phyloP scores from a whole-genome alignment of 1,140 invertebrate species.

The Camponotus vicinus region DNA sequence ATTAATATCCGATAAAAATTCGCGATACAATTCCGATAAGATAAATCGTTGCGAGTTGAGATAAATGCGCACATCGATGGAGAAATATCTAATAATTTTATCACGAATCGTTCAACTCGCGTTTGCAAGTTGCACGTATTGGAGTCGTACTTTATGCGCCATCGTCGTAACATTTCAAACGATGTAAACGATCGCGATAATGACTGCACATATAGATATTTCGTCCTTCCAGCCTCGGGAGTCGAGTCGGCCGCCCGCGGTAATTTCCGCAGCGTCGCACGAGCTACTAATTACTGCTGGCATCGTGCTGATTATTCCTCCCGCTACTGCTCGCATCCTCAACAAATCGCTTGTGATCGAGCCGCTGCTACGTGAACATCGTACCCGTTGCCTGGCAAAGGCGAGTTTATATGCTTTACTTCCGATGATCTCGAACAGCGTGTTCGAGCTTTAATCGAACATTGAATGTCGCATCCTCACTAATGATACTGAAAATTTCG shows the following conservation, averaged over 20 bases:
- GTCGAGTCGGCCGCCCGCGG: constrained; percentile 31
- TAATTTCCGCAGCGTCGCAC: constrained; percentile 73
- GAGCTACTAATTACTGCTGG: constrained; percentile 77
- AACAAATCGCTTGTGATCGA: constrained; percentile 59
- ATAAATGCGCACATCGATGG: neutral
- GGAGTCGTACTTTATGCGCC: constrained; percentile 27
- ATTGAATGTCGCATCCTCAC: neutral
- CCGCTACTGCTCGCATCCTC: constrained; percentile 45
- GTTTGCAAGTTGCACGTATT: constrained; percentile 23
- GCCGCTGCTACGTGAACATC: constrained; percentile 23
- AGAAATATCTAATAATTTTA: constrained; percentile 30
- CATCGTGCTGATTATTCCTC: constrained; percentile 60
- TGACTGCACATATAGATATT: constrained; percentile 36
- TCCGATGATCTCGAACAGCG: constrained; percentile 11
- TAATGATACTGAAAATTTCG: neutral
- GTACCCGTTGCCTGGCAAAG: constrained; percentile 20
- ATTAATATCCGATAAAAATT: constrained; percentile 21
- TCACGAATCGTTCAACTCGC: neutral
- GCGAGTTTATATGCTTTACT: constrained; percentile 30
- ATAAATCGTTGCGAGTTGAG: too few species aligned
- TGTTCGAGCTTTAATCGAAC: neutral
- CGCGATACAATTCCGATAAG: neutral
- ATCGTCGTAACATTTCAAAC: constrained; percentile 5
- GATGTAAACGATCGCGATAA: constrained; percentile 41
- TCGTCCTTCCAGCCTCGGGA: constrained; percentile 10